A percentile compares a stretch with the other conserved stretches of the same genome.
Evolutionary conservation across 1,140 invertebrate species (phyloP).

Genomic region (Spodoptera litura): DNA sequence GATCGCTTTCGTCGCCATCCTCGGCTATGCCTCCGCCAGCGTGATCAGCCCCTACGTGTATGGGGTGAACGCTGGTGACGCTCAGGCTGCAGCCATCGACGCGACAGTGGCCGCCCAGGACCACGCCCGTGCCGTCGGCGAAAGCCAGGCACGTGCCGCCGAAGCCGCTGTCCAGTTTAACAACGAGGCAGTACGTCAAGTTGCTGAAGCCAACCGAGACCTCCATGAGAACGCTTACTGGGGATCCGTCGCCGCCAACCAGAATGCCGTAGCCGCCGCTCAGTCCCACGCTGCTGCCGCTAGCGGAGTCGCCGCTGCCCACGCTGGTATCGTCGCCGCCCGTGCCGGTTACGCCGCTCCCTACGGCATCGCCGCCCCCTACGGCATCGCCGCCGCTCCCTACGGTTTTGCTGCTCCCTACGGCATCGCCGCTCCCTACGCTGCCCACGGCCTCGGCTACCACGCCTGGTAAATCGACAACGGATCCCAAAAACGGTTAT

Average conservation of each 20-base stretch:
- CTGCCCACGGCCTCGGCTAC: conserved; percentile 59
- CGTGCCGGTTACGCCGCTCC: conserved; percentile 60
- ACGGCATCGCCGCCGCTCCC: conserved; percentile 53
- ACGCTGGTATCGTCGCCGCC: conserved; percentile 69
- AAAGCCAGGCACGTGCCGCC: conserved; percentile 72
- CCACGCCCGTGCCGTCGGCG: conserved; percentile 70
- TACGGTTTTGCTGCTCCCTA: conserved; percentile 59
- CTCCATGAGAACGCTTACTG: conserved; percentile 81
- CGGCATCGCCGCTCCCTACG: conserved; percentile 59
- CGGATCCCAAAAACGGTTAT: conserved; percentile 39
- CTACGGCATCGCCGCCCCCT: conserved; percentile 59
- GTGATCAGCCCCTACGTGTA: conserved; percentile 67
- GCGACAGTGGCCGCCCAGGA: conserved; percentile 74
- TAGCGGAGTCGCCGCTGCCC: conserved; percentile 76
- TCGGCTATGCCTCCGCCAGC: conserved; percentile 80
- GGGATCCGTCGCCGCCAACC: conserved; percentile 82
- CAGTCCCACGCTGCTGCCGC: conserved; percentile 85
- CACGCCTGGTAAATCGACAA: conserved; percentile 76
- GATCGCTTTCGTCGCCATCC: conserved; percentile 80
- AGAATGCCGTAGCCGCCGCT: conserved; percentile 84
- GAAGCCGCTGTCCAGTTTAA: conserved; percentile 71
- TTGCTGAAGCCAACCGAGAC: conserved; percentile 74
- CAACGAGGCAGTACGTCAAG: conserved; percentile 63
- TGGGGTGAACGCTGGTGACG: conserved; percentile 75
- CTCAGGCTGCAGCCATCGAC: conserved; percentile 78